A percentile compares a stretch with the other conserved stretches of the same genome.
phyloP scores from a whole-genome alignment of 2,113 vertebrate genomes.

The Cygnus atratus region DNA sequence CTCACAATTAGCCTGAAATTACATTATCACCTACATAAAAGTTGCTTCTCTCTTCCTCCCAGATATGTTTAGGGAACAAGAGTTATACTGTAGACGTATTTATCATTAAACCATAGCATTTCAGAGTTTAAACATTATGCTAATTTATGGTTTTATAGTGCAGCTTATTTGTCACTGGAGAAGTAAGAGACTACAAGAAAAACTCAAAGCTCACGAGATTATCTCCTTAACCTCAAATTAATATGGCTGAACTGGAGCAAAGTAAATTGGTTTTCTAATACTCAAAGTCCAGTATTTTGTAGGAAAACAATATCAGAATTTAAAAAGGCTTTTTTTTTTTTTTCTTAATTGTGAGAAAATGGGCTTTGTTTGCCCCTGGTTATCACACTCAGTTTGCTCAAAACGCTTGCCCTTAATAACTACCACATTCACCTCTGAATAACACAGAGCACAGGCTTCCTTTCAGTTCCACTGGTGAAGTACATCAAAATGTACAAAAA shows the following conservation, averaged over 20 bases:
- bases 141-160: neutral
- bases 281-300: neutral
- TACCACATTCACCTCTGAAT: neutral
- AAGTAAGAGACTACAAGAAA: neutral
- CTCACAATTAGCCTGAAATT: neutral
- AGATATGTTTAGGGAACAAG: neutral
- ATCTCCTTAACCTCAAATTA: slow-evolving; percentile 9
- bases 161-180: neutral
- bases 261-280: neutral
- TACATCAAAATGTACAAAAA: neutral
- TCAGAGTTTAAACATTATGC: neutral
- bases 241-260: neutral
- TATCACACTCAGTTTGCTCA: neutral
- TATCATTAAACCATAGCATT: neutral
- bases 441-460: neutral
- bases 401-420: neutral
- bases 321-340: neutral
- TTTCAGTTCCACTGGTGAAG: neutral
- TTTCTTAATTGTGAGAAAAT: neutral
- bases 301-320: neutral
- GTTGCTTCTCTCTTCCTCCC: neutral
- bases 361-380: neutral
- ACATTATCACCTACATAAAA: neutral
- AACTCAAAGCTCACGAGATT: neutral
- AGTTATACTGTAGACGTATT: neutral